Evolutionary conservation across 2,888 invertebrate genomes (phyloP), one percentile per base, ranked within the genome.

Genomic region (Tricholauxania praeusta): DNA sequence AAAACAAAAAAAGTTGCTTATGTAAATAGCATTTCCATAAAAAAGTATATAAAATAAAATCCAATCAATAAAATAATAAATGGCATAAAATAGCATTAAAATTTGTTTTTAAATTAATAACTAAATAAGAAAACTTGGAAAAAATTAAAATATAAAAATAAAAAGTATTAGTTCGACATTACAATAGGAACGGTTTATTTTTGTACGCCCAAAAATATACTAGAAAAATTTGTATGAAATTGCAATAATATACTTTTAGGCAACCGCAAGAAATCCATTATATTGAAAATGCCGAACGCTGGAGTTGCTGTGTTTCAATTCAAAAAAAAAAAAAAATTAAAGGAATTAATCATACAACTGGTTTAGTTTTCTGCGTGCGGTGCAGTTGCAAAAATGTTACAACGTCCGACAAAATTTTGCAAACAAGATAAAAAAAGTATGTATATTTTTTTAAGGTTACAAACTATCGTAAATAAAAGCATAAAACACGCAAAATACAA

Each of bases 11-110:
- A 71, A 66, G 74, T 62, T 67, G 70, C 73, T 39, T 32, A 32
- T 59, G 28, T 28, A 60, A 32, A 60, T 32, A 60, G n/a, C n/a
- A n/a, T 28, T 7, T 39, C 28, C 32, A 12, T 32, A 62, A 17
- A 14, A 10, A 28, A 22, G 15, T 12, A 60, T 55, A 65, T 28
- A 64, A 69, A 74, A 75, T 59, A 71, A 28, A 75, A 74, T 71
- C 64, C 75, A 73, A 74, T 72, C 53, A 77, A 72, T 48, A 74
- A 64, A 73, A 69, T 10, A 3, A 69, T 47, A 65, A 74, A 49
- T 72, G 66, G 59, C 67, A 75, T 69, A 71, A 71, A 69, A 65
- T 12, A 39, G 51, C 55, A 73, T 68, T n/a, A 63, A 60, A 67
- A 70, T 55, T 32, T 60, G 69, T 51, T 55, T 48, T 69, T 49